These are phyloP conservation scores for Peromyscus melanophrys DNA, from an alignment of 2,797 vertebrate genomes.

Conservation along the genomic window DNA sequence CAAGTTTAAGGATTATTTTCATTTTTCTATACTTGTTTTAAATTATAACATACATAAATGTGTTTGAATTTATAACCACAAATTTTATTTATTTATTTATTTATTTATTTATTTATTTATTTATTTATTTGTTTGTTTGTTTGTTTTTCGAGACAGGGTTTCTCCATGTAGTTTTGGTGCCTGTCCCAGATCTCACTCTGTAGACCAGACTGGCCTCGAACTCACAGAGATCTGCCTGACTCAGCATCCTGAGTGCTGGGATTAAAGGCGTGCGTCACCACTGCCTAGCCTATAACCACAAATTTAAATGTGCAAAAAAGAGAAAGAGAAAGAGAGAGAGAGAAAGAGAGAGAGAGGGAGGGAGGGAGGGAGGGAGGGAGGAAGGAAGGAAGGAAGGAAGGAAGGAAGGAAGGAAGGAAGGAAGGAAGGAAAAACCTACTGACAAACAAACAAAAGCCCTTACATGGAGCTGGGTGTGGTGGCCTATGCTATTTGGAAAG, in stretches of 20 bases:
- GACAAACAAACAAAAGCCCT: neutral
- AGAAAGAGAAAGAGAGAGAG: no score
- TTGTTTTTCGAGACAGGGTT: no score
- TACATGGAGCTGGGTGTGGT: neutral
- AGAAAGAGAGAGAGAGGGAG: no score
- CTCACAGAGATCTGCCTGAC: no score
- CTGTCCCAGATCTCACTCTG: no score
- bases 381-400: neutral
- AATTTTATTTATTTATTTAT: no score
- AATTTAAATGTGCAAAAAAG: neutral
- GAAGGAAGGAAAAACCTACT: neutral
- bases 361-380: neutral
- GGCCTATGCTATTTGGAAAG: neutral
- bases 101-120: no score
- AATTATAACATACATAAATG: neutral
- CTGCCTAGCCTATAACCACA: neutral
- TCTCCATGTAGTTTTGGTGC: no score
- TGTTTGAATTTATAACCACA: neutral
- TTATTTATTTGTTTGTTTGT: no score
- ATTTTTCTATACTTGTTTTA: neutral
- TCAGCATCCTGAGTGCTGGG: no score
- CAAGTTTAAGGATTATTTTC: constrained; percentile 10
- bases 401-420: neutral
- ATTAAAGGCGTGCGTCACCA: no score
- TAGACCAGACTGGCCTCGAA: no score